phyloP scores from a whole-genome alignment of 2,797 vertebrate genomes.

The Erpetoichthys calabaricus region DNA sequence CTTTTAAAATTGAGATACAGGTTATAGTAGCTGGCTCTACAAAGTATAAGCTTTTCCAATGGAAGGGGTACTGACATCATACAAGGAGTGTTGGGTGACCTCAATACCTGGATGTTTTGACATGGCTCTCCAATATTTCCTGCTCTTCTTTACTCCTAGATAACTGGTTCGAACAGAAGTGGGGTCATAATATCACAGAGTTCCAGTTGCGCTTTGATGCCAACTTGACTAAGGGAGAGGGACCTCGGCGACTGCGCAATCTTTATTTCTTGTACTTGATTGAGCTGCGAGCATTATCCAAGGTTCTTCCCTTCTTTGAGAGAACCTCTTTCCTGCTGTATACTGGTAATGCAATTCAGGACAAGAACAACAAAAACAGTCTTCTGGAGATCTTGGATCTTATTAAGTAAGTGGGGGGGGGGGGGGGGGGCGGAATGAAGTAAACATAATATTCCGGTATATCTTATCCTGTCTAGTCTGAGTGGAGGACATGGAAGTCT shows the following conservation, averaged over 20 bases:
- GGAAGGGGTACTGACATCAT: too few relatives aligned
- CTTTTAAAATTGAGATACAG: too few relatives aligned
- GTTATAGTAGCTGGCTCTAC: too few relatives aligned
- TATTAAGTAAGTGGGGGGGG: conserved; percentile 55
- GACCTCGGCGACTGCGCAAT: conserved; percentile 75
- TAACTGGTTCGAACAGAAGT: conserved; percentile 68
- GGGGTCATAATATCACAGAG: conserved; percentile 77
- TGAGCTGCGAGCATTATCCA: conserved; percentile 77
- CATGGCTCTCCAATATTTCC: too few relatives aligned
- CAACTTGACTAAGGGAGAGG: conserved; percentile 70
- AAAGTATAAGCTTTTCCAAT: too few relatives aligned
- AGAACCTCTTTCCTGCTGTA: conserved; percentile 61
- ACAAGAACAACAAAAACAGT: conserved; percentile 49
- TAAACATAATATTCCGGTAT: too few relatives aligned
- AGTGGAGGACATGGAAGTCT: too few relatives aligned
- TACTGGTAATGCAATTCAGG: conserved; percentile 56
- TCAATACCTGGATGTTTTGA: too few relatives aligned
- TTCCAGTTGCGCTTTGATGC: conserved; percentile 79
- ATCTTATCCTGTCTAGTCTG: too few relatives aligned
- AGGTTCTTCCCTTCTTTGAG: conserved; percentile 73
- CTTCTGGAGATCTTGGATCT: conserved; percentile 67
- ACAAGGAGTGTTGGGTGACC: too few relatives aligned
- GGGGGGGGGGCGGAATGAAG: conserved; percentile 10
- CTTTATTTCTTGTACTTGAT: conserved; percentile 89
- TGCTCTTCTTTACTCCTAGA: conserved; percentile 43